Conservation (phyloP, 2,797 vertebrate genomes). For the Eutrigla gurnardus region DNA sequence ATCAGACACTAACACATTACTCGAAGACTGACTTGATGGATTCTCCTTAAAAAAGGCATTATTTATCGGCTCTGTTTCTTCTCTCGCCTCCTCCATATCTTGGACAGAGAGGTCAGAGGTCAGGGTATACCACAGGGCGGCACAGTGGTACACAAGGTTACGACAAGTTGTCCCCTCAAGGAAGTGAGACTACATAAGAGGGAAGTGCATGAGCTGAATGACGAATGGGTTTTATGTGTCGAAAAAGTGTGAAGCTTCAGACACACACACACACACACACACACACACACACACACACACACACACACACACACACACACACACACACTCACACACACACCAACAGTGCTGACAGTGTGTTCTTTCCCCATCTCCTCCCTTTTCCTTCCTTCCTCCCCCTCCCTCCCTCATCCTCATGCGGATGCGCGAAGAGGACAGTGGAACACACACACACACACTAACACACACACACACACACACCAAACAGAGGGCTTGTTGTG, state of each 20-base stretch:
- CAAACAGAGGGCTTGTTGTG: slow-evolving; percentile 65
- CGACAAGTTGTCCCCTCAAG: neutral
- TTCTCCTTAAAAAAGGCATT: neutral
- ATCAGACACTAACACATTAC: no score
- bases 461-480: slow-evolving; percentile 15
- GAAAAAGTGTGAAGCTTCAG: slow-evolving; percentile 19
- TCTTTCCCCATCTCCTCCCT: slow-evolving; percentile 64
- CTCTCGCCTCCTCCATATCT: neutral
- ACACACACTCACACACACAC: slow-evolving; percentile 11
- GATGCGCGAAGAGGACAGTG: slow-evolving; percentile 33
- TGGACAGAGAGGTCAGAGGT: slow-evolving; percentile 7
- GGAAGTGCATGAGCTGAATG: slow-evolving; percentile 22
- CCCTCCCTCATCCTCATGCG: slow-evolving; percentile 33
- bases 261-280: slow-evolving; percentile 16
- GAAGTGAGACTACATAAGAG: neutral
- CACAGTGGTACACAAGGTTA: neutral
- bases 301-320: slow-evolving; percentile 24
- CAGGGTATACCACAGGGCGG: neutral
- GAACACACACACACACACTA: slow-evolving; percentile 35
- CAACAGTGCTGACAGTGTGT: slow-evolving; percentile 60
- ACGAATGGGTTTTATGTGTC: slow-evolving; percentile 19
- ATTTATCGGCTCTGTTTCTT: neutral
- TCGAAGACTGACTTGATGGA: no score
- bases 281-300: slow-evolving; percentile 18
- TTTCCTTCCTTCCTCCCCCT: slow-evolving; percentile 48